These are phyloP conservation scores for Dipodomys spectabilis DNA, from an alignment of 2,113 vertebrate species.

Conservation along the genomic window DNA sequence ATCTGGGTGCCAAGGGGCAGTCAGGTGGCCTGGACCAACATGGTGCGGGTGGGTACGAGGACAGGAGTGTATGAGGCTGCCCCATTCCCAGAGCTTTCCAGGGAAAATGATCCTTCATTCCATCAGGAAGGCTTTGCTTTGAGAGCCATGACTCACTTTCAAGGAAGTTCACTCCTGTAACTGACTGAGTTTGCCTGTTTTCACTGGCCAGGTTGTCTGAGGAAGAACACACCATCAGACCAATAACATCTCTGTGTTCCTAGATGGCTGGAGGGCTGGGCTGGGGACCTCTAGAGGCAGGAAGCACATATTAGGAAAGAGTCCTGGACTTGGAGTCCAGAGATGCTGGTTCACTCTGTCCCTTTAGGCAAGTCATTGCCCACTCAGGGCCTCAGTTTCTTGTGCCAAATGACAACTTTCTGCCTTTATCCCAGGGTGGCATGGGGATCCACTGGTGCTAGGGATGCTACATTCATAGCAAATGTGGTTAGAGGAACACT, in stretches of 20 bases:
- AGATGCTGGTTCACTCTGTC: not conserved
- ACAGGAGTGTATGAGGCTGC: not conserved
- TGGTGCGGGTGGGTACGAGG: not conserved
- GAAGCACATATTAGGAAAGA: not conserved
- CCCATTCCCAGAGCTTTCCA: not conserved
- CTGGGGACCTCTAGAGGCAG: not conserved
- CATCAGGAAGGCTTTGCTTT: constrained; percentile 11
- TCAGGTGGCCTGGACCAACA: not conserved
- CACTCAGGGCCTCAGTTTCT: constrained; percentile 1
- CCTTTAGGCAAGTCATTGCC: not conserved
- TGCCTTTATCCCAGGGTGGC: constrained; percentile 31
- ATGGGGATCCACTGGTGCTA: not conserved
- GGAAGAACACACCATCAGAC: constrained; percentile 16
- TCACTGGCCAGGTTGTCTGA: not conserved
- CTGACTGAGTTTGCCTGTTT: constrained; percentile 25
- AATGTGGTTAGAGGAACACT: not conserved
- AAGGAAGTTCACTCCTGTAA: not conserved
- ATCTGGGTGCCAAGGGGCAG: not conserved
- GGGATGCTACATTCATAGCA: not conserved
- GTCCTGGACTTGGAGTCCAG: not conserved
- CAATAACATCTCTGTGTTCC: not conserved
- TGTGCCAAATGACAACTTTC: not conserved
- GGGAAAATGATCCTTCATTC: not conserved
- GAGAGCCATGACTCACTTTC: not conserved
- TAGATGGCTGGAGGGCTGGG: constrained; percentile 44